phyloP scores from a whole-genome alignment of 2,888 invertebrate species.

The Luffia ferchaultella region DNA sequence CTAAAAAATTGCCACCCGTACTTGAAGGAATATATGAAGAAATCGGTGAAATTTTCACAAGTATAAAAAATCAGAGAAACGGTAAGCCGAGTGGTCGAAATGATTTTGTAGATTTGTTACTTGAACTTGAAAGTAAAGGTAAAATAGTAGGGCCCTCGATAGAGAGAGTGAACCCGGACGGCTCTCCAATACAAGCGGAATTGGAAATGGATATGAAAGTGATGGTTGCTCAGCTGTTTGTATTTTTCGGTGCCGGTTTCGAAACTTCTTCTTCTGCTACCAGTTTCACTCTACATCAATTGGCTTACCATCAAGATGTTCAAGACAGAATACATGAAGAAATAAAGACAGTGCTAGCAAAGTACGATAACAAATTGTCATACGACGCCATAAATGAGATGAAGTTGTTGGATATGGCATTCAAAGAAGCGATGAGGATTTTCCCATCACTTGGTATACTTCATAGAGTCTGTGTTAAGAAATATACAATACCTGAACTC shows the following conservation, averaged over 20 bases:
- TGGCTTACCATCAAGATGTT: constrained; percentile 23
- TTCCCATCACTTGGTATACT: constrained; percentile 14
- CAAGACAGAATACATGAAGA: constrained; percentile 24
- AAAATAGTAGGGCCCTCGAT: neutral
- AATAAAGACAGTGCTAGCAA: constrained; percentile 17
- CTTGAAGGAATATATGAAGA: constrained; percentile 17
- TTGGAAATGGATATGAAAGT: constrained; percentile 9
- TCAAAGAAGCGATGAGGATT: constrained; percentile 18
- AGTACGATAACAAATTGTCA: constrained; percentile 13
- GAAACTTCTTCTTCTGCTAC: too few species aligned
- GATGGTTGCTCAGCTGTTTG: constrained; percentile 19
- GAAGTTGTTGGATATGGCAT: constrained; percentile 15
- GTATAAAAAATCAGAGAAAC: constrained; percentile 11
- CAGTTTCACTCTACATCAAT: too few species aligned
- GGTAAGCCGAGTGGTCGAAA: constrained; percentile 18
- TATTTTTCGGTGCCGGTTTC: constrained; percentile 19
- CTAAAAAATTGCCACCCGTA: constrained; percentile 16
- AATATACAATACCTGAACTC: constrained; percentile 12
- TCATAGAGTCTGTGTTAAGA: constrained; percentile 12
- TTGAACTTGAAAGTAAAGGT: too few species aligned
- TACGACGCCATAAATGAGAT: too few species aligned
- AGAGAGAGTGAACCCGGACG: constrained; percentile 3
- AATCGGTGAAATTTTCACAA: constrained; percentile 21
- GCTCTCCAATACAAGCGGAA: neutral
- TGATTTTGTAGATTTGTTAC: too few species aligned